phyloP scores from a whole-genome alignment of 2,888 invertebrate species.

The Didymodactylos carnosus region DNA sequence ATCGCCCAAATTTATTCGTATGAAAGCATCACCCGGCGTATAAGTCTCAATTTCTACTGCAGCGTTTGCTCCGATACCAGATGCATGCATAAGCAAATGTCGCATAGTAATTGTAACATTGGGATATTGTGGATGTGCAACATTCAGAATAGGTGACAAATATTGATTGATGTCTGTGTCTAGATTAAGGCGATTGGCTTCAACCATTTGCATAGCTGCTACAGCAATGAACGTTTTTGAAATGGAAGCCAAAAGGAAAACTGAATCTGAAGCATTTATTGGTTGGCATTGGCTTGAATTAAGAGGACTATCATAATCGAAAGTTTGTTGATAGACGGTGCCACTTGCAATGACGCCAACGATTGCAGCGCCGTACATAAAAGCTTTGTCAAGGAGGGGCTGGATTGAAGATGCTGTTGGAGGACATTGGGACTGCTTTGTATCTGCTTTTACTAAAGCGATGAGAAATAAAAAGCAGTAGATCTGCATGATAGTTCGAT shows the following conservation, averaged over 20 bases:
- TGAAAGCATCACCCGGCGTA: not conserved
- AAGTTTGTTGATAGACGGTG: not conserved
- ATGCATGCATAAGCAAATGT: not conserved
- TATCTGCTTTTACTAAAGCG: not conserved
- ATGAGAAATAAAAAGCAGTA: not conserved
- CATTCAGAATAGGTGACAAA: not conserved
- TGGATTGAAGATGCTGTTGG: not conserved
- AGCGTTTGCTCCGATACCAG: not conserved
- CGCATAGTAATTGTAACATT: not conserved
- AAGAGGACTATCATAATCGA: not conserved
- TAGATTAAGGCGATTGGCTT: not conserved
- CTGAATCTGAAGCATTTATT: not conserved
- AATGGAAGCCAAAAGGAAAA: not conserved
- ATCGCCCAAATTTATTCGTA: not conserved
- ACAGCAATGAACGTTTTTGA: not conserved
- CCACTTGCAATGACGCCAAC: not conserved
- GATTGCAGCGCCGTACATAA: not conserved
- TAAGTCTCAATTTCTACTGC: not conserved
- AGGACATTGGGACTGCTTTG: not conserved
- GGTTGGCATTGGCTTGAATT: not conserved
- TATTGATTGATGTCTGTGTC: not conserved
- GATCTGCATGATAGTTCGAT: not conserved
- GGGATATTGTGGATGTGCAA: not conserved
- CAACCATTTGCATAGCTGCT: not conserved
- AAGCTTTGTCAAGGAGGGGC: not conserved